Evolutionary conservation across 92 coral and sea anemone genomes (phyloP).

Genomic region (Paragorgia papillata): DNA sequence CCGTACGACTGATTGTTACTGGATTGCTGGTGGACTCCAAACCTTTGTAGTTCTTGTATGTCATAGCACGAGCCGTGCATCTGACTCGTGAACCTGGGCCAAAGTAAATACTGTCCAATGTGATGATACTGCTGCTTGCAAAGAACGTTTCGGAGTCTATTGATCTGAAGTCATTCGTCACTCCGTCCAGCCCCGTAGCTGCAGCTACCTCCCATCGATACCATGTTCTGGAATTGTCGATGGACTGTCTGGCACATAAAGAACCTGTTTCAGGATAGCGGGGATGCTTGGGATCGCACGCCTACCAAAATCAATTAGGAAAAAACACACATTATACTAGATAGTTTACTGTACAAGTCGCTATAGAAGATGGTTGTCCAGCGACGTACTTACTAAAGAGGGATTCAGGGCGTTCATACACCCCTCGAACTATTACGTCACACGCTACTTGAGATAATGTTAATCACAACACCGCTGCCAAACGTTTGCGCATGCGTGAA

Average conservation of each 20-base stretch:
- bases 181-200: slow-evolving; percentile 41
- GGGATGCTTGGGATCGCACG: slow-evolving; percentile 90
- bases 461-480: too few species aligned
- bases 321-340: too few species aligned
- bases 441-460: too few species aligned
- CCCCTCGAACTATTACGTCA: too few species aligned
- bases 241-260: slow-evolving; percentile 77
- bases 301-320: slow-evolving; percentile 45
- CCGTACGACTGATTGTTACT: slow-evolving; percentile 61
- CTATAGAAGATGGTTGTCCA: too few species aligned
- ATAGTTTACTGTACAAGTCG: too few species aligned
- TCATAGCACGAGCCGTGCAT: slow-evolving; percentile 89
- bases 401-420: too few species aligned
- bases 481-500: too few species aligned
- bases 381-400: too few species aligned
- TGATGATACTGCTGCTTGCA: slow-evolving; percentile 68
- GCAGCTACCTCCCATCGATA: slow-evolving; percentile 87
- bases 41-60: slow-evolving; percentile 75
- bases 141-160: slow-evolving; percentile 80
- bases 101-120: slow-evolving; percentile 85
- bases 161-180: slow-evolving; percentile 52
- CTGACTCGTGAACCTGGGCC: slow-evolving; percentile 81
- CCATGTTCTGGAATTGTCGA: slow-evolving; percentile 73
- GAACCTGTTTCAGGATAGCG: slow-evolving; percentile 96
- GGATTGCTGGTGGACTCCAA: slow-evolving; percentile 77